Evolutionary conservation across 2,113 vertebrate genomes (phyloP).

Genomic region (Aviceda subcristata): DNA sequence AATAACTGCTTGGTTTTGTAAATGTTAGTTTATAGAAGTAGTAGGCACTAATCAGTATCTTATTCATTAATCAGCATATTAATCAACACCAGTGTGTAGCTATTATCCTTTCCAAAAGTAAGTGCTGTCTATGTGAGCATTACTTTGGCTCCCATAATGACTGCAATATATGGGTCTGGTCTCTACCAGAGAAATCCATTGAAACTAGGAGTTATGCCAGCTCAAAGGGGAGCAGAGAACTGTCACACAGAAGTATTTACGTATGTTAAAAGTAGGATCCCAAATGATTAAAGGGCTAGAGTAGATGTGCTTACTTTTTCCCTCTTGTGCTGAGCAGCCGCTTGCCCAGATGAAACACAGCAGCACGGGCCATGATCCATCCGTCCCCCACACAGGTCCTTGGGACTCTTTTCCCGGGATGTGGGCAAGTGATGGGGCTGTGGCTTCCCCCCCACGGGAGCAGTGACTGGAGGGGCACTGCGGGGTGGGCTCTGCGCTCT

Average conservation of each 20-base stretch:
- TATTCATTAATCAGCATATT: neutral
- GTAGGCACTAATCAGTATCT: neutral
- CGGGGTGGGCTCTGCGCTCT: neutral
- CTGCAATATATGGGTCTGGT: neutral
- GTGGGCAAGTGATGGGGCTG: fast-evolving
- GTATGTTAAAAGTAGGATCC: neutral
- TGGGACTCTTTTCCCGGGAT: neutral
- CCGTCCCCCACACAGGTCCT: fast-evolving
- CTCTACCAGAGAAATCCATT: neutral
- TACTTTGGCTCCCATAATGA: neutral
- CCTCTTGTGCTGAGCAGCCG: neutral
- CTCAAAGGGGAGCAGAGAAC: neutral
- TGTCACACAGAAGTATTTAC: neutral
- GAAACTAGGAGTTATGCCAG: neutral
- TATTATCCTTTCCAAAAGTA: neutral
- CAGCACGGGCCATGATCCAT: fast-evolving
- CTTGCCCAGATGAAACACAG: neutral
- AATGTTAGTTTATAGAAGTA: neutral
- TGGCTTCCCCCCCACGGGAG: neutral
- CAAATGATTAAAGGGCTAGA: neutral
- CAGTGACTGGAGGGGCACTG: neutral
- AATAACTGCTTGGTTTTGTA: neutral
- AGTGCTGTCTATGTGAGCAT: neutral
- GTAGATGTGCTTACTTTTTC: neutral
- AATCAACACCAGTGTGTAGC: neutral